Evolutionary conservation across 2,797 vertebrate genomes (phyloP).

Genomic region (Echeneis naucrates): DNA sequence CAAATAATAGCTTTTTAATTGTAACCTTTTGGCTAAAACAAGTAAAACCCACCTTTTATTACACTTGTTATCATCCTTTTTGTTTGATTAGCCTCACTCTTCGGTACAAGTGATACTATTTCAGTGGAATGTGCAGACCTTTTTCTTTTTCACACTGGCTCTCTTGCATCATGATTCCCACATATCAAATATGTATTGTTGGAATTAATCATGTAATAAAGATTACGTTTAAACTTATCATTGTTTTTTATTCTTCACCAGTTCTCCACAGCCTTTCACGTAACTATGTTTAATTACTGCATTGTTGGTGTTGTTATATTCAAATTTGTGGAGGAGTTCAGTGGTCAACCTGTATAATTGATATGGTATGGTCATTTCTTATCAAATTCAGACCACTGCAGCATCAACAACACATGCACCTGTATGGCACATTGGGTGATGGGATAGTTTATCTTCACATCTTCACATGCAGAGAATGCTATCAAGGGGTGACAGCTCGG

Average conservation of each 20-base stretch:
- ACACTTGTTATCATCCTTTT: conserved; percentile 13
- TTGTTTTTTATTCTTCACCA: neutral
- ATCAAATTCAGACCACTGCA: neutral
- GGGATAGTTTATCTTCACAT: neutral
- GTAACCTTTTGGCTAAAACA: conserved; percentile 24
- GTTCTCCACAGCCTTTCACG: neutral
- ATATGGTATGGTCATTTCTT: too few species aligned
- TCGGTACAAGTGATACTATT: conserved; percentile 48
- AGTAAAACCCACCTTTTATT: conserved; percentile 45
- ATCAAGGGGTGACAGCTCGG: too few species aligned
- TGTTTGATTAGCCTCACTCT: conserved; percentile 33
- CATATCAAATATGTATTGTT: conserved; percentile 52
- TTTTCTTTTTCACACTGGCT: conserved; percentile 50
- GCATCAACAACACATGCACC: neutral
- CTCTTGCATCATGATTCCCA: conserved; percentile 48
- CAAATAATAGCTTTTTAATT: conserved; percentile 45
- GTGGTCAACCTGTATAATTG: neutral
- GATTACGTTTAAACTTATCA: conserved; percentile 36
- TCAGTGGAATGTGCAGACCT: conserved; percentile 57
- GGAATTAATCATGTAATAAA: conserved; percentile 72
- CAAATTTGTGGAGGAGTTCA: neutral
- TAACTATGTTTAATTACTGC: neutral
- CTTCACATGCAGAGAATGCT: too few species aligned
- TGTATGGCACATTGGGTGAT: neutral
- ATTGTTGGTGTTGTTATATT: neutral